Base-by-base conservation (phyloP, 1,140 invertebrate genomes). In the Pachypeltis micranthus region DNA sequence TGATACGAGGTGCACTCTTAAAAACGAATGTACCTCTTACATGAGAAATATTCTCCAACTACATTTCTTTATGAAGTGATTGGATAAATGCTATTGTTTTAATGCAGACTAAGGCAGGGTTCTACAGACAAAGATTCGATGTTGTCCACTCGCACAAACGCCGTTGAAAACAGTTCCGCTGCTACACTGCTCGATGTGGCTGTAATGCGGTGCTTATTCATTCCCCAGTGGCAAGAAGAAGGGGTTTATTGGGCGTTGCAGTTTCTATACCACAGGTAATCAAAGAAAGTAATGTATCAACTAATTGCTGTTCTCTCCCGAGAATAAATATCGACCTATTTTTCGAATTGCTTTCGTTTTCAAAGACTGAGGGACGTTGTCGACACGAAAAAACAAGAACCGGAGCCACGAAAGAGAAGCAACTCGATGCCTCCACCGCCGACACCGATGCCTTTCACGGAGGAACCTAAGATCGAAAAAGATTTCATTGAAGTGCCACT, bases 241-340 rank as follows among this genome's bases (percentile, higher is more conserved):
- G 96, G 96, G 1, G 86, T 98, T 26, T 92, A 88, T 76, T 99
- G 96, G 96, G 93, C 91, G 26, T 74, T 98, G n/a, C 88, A 93
- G 73, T 99, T 87, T 76, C 76, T 95, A 47, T 89, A 90, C 67
- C 89, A 92, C 70, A 83, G 91, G 90, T 90, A 74, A n/a, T n/a
- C n/a, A n/a, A n/a, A n/a, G n/a, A n/a, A n/a, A n/a, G n/a, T n/a
- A n/a, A n/a, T n/a, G 69, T n/a, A n/a, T n/a, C n/a, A n/a, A n/a
- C n/a, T n/a, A n/a, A n/a, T n/a, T n/a, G n/a, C n/a, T n/a, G n/a
- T n/a, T n/a, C n/a, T n/a, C n/a, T n/a, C n/a, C n/a, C n/a, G n/a
- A n/a, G n/a, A n/a, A n/a, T n/a, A n/a, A n/a, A n/a, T n/a, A n/a
- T n/a, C n/a, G 67, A 58, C 12, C 25, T 39, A 56, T 66, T 54